Base-by-base conservation (phyloP, 2,888 invertebrate species). In the Coelopa pilipes region DNA sequence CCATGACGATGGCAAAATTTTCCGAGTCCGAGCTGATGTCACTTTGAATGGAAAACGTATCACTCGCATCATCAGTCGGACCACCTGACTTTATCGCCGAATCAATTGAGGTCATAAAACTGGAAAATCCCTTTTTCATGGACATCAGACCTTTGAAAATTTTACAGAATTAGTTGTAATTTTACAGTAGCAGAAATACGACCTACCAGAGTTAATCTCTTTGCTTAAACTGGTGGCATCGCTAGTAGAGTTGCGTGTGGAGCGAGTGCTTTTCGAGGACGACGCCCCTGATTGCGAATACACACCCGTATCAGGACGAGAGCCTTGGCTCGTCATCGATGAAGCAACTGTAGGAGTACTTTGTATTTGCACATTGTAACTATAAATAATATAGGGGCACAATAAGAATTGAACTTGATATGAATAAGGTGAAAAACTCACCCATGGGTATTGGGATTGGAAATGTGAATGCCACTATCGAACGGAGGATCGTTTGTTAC, bases 1-100 rank as follows among this genome's bases (percentile, higher is more conserved):
- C 92, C 79, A 93, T 89, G 0, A 94, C 91, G 63, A 93, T 90
- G n/a, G 95, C 92, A 84, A 93, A 96, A 80, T 94, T 93, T 81
- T 95, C 95, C 77, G 95, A 96, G 88, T 97, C 97, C 0, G 95
- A 95, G 79, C 94, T 95, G 50, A 93, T 92, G 76, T 96, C 96
- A 79, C 96, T 96, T 79, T 92, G 90, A 80, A 93, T 90, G 0
- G 94, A 94, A 78, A 93, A 88, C 0, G 92, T 92, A 82, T 94
- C 94, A 81, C 93, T 93, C 70, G 92, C 91, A 75, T 93, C 93
- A 82, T 95, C 94, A 68, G 81, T 86, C 53, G 84, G 82, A 0
- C 93, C 90, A 62, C 90, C 91, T 2, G 91, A 89, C 77, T 94
- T 93, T 73, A 93, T 87, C n/a, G 93, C 95, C 78, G 92, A 93